Evolutionary conservation across 2,797 vertebrate species (phyloP).

Genomic region (Megaceryle alcyon): DNA sequence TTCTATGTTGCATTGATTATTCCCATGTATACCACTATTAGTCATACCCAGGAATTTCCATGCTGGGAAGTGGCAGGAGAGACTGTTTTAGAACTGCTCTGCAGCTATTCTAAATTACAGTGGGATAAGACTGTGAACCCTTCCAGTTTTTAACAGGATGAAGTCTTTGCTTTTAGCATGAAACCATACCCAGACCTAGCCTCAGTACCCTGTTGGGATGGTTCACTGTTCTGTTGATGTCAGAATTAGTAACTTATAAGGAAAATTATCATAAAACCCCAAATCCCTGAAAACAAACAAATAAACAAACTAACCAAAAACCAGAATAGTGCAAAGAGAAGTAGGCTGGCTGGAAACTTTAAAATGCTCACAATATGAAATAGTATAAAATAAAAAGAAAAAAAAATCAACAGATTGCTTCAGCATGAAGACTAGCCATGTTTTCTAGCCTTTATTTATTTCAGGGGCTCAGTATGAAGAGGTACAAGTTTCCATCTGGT

Average conservation of each 20-base stretch:
- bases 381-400: not conserved
- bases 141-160: not conserved
- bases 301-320: not conserved
- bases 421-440: not conserved
- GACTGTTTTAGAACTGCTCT: slow-evolving; percentile 14
- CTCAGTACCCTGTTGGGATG: not conserved
- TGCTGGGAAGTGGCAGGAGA: slow-evolving; percentile 2
- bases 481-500: slow-evolving; percentile 16
- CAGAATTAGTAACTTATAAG: not conserved
- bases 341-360: not conserved
- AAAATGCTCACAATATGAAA: not conserved
- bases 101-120: slow-evolving; percentile 62
- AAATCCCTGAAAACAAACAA: not conserved
- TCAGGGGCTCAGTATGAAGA: not conserved
- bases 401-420: slow-evolving; percentile 8
- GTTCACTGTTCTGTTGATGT: not conserved
- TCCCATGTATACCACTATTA: slow-evolving; percentile 23
- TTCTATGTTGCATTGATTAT: slow-evolving; percentile 54
- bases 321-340: not conserved
- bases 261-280: rapidly evolving
- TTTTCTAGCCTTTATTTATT: slow-evolving; percentile 17
- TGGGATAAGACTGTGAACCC: not conserved
- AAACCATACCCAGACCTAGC: not conserved
- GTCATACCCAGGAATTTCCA: slow-evolving; percentile 61
- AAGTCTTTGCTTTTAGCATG: not conserved